phyloP scores from a whole-genome alignment of 2,113 vertebrate species.

The Sisor rabdophorus region DNA sequence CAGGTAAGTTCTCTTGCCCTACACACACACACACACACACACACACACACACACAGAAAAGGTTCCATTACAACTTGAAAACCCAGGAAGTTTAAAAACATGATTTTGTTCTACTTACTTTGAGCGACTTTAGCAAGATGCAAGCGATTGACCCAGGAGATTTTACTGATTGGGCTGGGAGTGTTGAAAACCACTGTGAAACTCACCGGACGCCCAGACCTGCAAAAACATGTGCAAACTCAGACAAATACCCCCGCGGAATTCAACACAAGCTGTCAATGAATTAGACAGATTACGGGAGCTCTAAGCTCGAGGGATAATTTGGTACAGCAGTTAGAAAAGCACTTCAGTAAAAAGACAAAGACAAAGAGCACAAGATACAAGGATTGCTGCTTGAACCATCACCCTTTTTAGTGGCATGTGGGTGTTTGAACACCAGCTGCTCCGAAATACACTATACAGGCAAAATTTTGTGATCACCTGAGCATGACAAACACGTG shows the following conservation, averaged over 20 bases:
- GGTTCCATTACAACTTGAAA: background rate
- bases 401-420: slow-evolving; percentile 5
- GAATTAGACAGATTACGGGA: slow-evolving; percentile 7
- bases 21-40: slow-evolving; percentile 9
- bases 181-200: slow-evolving; percentile 89
- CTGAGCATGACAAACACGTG: too few species aligned
- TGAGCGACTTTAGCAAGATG: slow-evolving; percentile 81
- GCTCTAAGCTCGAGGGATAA: slow-evolving; percentile 1
- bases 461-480: too few species aligned
- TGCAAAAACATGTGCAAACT: slow-evolving; percentile 48
- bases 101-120: slow-evolving; percentile 66
- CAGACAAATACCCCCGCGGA: slow-evolving; percentile 20
- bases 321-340: background rate
- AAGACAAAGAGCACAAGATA: slow-evolving; percentile 7
- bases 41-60: background rate
- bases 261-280: slow-evolving; percentile 14
- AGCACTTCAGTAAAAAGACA: background rate
- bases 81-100: too few species aligned
- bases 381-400: background rate
- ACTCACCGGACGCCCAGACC: slow-evolving; percentile 81
- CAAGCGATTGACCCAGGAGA: slow-evolving; percentile 84
- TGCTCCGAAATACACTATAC: slow-evolving; percentile 3
- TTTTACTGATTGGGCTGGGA: slow-evolving; percentile 81
- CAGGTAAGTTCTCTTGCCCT: slow-evolving; percentile 85
- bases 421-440: slow-evolving; percentile 3